Base-by-base conservation (phyloP, 2,797 vertebrate species). In the Anguilla pacifica region DNA sequence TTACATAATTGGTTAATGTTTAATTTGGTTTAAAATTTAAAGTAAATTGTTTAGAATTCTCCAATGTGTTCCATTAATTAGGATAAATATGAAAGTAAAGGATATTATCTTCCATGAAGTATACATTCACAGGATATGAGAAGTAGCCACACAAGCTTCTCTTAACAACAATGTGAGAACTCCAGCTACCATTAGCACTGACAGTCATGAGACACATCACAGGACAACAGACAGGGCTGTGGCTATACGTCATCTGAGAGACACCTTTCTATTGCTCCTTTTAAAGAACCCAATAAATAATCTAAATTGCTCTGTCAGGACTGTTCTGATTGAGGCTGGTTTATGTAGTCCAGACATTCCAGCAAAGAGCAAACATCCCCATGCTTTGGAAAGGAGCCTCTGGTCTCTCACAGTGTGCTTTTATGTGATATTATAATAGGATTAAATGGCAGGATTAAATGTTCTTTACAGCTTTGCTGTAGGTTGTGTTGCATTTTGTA, bases 31-130 rank as follows among this genome's bases (percentile, higher is more conserved):
- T 64, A 7, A 22, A 46, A 17, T 85, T 86, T 86, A 6, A 11
- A 79, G 4, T 59, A 53, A 81, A 57, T 79, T 59, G 77, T 87
- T 87, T 86, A 83, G 22, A 51, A 49, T 83, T 83, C 70, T 35
- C 13, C 31, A 35, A 31, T 72, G 31, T 43, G 3, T 39, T 43
- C 72, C 72, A 19, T 77, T 77, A 43, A 77, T 77, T 15, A 17
- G 4, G 72, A 74, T 7, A 77, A 13, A 43, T 67, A 0, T 77
- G 31, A 39, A 43, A 77, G 35, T 77, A 17, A 35, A 77, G 31
- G 72, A 77, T 35, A 19, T 3, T 39, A 11, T 15, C 11, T 9
- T 77, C 72, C 31, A 39, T 43, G 35, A 19, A 77, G 72, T 43
- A 77, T 39, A 77, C 72, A 77, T 4, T 15, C 72, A 77, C 72